Conservation (phyloP, 2,888 invertebrate species). For the Gisinianus flammeolus region DNA sequence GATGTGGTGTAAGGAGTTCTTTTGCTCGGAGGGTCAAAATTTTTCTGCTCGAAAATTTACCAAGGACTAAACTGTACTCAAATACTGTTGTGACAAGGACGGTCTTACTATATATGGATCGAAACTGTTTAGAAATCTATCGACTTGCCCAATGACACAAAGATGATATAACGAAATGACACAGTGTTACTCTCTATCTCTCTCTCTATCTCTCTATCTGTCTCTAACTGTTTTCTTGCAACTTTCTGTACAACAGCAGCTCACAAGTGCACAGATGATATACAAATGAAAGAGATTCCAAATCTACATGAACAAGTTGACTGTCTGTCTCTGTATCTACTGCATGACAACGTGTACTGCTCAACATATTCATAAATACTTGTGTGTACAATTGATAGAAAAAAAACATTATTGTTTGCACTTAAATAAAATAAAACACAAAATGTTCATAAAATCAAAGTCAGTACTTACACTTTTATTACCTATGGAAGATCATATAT, state of each 20-base stretch:
- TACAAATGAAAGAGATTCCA: not conserved
- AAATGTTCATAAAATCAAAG: too few species aligned
- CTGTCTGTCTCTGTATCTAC: not conserved
- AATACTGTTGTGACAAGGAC: slow-evolving; percentile 36
- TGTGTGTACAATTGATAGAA: not conserved
- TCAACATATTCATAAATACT: not conserved
- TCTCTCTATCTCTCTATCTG: not conserved
- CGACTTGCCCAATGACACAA: slow-evolving; percentile 41
- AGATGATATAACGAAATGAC: slow-evolving; percentile 37
- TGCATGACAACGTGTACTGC: not conserved
- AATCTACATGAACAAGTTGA: not conserved
- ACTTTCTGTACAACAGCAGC: not conserved
- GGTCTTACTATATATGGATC: slow-evolving; percentile 31
- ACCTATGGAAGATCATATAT: too few species aligned
- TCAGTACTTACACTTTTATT: too few species aligned
- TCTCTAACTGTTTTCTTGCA: not conserved
- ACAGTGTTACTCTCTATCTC: not conserved
- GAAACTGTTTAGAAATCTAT: slow-evolving; percentile 40
- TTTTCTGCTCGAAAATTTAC: slow-evolving; percentile 22
- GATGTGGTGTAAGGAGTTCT: not conserved
- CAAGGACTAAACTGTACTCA: slow-evolving; percentile 31
- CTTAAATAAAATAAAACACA: too few species aligned
- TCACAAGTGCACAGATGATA: not conserved
- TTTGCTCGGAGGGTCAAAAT: slow-evolving; percentile 25
- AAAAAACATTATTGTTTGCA: too few species aligned